Conservation (phyloP, 2,113 vertebrate species). For the Cololabis saira region DNA sequence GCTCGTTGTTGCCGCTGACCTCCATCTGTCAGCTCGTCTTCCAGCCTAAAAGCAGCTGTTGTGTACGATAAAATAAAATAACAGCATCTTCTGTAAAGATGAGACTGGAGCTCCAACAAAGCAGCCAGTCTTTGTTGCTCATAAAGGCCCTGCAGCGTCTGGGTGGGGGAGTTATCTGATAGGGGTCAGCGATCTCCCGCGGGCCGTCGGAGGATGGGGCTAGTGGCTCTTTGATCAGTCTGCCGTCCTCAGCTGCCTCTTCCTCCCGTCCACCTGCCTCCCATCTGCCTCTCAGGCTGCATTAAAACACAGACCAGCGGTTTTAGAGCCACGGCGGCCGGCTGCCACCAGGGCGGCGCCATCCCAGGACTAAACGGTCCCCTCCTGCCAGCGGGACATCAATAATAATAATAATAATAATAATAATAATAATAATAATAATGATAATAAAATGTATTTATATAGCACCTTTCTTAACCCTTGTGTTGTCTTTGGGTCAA, state of each 20-base stretch:
- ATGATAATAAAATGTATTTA: too few species aligned
- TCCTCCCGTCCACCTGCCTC: not conserved
- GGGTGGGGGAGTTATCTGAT: slow-evolving; percentile 52
- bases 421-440: too few species aligned
- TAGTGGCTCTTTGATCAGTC: slow-evolving; percentile 35
- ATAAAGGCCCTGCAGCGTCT: not conserved
- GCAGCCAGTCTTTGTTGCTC: slow-evolving; percentile 24
- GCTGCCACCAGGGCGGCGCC: too few species aligned
- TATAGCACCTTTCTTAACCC: too few species aligned
- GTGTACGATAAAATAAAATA: not conserved
- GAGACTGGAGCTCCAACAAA: not conserved
- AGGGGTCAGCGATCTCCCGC: slow-evolving; percentile 47
- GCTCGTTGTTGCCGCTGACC: slow-evolving; percentile 11
- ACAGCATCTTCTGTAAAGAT: not conserved
- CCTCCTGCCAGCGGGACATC: too few species aligned
- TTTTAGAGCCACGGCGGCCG: too few species aligned
- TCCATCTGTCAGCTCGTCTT: slow-evolving; percentile 35
- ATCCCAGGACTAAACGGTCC: too few species aligned
- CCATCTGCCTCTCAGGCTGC: too few species aligned
- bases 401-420: too few species aligned
- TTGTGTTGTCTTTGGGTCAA: too few species aligned
- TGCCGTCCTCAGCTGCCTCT: slow-evolving; percentile 6
- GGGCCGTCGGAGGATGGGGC: slow-evolving; percentile 46
- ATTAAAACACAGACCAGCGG: too few species aligned
- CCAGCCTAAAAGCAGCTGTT: slow-evolving; percentile 31